Percentiles rank a stretch among this genome's conserved stretches.
Evolutionary conservation across 2,797 vertebrate genomes (phyloP).

Genomic region (Graptemys geographica): DNA sequence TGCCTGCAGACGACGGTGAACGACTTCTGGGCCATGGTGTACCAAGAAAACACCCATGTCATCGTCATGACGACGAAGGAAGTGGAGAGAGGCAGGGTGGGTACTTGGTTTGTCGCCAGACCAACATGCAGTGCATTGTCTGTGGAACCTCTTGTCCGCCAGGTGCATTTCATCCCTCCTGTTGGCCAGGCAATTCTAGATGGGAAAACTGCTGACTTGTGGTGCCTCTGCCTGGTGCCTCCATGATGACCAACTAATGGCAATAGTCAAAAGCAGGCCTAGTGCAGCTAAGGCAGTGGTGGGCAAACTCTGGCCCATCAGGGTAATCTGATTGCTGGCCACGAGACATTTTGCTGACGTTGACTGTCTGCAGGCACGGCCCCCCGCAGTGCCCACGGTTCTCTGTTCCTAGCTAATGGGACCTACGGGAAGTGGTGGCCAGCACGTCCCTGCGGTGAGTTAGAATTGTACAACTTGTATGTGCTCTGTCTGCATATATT

Average conservation of each 20-base stretch:
- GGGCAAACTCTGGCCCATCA: too few relatives aligned
- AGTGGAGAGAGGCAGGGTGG: constrained; percentile 89
- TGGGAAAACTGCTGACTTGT: neutral
- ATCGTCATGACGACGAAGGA: constrained; percentile 93
- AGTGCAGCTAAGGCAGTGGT: neutral
- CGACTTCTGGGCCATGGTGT: constrained; percentile 94
- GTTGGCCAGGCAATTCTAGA: neutral
- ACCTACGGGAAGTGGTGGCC: too few relatives aligned
- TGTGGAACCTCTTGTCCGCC: neutral
- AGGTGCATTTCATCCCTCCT: neutral
- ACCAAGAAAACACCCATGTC: constrained; percentile 90
- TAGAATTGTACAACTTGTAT: accelerated
- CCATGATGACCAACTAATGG: neutral
- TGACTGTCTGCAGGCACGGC: too few relatives aligned
- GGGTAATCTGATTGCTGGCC: too few relatives aligned
- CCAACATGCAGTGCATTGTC: too few relatives aligned
- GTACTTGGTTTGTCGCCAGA: neutral
- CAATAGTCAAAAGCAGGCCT: neutral
- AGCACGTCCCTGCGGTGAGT: neutral
- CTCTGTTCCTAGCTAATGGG: too few relatives aligned
- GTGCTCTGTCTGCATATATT: accelerated
- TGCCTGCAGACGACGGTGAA: constrained; percentile 88
- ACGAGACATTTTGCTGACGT: too few relatives aligned
- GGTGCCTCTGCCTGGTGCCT: neutral
- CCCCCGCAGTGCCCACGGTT: too few relatives aligned